Evolutionary conservation across 64 coral and sea anemone genomes (phyloP), one percentile per base, ranked within the genome.

Genomic region (Pachyseris speciosa): DNA sequence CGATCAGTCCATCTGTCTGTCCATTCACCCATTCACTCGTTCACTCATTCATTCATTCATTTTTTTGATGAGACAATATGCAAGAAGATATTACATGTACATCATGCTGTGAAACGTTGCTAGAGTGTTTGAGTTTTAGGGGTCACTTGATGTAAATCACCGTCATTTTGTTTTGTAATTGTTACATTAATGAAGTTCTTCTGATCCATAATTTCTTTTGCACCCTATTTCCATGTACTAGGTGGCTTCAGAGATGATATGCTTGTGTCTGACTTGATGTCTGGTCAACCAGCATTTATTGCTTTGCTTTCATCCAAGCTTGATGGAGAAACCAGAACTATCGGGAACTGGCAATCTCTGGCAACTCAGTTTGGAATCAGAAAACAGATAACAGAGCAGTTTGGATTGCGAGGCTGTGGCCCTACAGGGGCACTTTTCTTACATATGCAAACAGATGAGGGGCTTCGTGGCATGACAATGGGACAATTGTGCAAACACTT

Each of bases 331-430:
- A 69, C 83, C 3, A 86, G 67, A 67, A 69, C 83, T 45, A 70
- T 86, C 70, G 83, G 83, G 10, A 72, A 48, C 67, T 86, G 83
- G 83, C 69, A 19, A 67, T 86, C 83, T 44, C 22, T 86, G 26
- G 83, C 83, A 34, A 47, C 45, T 37, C 58, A 86, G 41, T 72
- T 86, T 86, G 83, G 64, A 10, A 69, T 86, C 11, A 69, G 16
- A 86, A 69, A 86, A 38, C 40, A 86, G 31, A 11, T 16, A 7
- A 25, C 67, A 13, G 83, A 86, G 2, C 39, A 67, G n/a, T 86
- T 86, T 50, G 83, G 83, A 69, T 48, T 50, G 2, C 63, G 42
- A 37, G 67, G 67, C 1, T 69, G 39, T n/a, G 67, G 83, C 5
- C 83, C 83, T 3, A 69, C 83, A 1, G 83, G 20, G 38, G 48